Evolutionary conservation across 2,797 vertebrate species (phyloP).

Genomic region (Monodelphis domestica): DNA sequence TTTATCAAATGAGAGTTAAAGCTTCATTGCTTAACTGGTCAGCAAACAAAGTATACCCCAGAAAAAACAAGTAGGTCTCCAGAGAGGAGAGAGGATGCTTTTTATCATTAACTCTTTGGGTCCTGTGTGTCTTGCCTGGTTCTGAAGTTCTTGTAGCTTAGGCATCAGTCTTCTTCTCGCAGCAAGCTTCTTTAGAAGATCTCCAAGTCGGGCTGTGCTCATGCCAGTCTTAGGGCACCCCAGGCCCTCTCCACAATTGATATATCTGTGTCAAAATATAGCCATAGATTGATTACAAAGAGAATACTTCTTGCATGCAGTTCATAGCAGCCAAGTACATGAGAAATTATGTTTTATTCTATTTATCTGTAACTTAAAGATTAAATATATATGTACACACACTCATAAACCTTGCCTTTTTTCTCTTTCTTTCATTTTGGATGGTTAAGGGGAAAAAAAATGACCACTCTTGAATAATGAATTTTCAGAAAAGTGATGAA

Average conservation of each 20-base stretch:
- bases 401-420: constrained; percentile 72
- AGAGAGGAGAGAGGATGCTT: not conserved
- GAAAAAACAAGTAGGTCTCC: not conserved
- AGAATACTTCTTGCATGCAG: constrained; percentile 79
- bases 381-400: constrained; percentile 35
- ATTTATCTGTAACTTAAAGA: constrained; percentile 48
- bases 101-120: not conserved
- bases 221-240: not conserved
- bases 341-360: constrained; percentile 82
- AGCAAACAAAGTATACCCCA: too few relatives aligned
- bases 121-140: not conserved
- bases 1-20: too few relatives aligned
- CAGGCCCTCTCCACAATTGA: not conserved
- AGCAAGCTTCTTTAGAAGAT: not conserved
- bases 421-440: constrained; percentile 67
- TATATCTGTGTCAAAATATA: not conserved
- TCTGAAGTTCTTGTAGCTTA: too few relatives aligned
- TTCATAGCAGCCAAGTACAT: constrained; percentile 83
- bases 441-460: constrained; percentile 77
- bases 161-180: too few relatives aligned
- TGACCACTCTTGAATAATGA: constrained; percentile 81
- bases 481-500: constrained; percentile 80
- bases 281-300: too few relatives aligned
- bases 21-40: too few relatives aligned
- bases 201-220: not conserved